phyloP scores from a whole-genome alignment of 2,113 vertebrate species.

The Solea senegalensis region DNA sequence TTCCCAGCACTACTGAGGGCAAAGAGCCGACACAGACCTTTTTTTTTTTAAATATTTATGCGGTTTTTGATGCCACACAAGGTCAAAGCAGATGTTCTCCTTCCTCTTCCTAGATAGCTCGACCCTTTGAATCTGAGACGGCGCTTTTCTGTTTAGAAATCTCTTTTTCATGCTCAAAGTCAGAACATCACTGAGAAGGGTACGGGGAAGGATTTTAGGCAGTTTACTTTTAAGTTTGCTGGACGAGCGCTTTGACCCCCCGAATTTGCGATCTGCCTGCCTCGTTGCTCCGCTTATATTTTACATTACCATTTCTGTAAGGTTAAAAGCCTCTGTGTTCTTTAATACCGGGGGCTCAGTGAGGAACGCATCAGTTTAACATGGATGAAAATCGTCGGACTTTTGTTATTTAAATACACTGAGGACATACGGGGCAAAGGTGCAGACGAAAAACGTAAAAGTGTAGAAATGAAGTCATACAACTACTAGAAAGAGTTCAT shows the following conservation, averaged over 20 bases:
- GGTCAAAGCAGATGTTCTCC: constrained; percentile 71
- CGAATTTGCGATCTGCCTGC: constrained; percentile 45
- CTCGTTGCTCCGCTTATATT: constrained; percentile 27
- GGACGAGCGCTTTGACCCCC: constrained; percentile 44
- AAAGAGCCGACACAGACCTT: constrained; percentile 63
- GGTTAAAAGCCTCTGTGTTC: constrained; percentile 43
- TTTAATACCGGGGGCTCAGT: background rate
- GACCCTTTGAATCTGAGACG: constrained; percentile 59
- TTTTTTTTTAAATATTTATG: constrained; percentile 70
- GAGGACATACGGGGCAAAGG: background rate
- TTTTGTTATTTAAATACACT: background rate
- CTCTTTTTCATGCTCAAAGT: constrained; percentile 70
- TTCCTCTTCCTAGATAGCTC: constrained; percentile 61
- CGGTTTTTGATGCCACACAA: constrained; percentile 72
- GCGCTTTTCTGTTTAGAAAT: constrained; percentile 67
- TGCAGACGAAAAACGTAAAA: no score
- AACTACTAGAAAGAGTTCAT: no score
- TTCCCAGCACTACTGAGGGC: constrained; percentile 58
- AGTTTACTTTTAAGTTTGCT: constrained; percentile 61
- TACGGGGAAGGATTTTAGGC: constrained; percentile 56
- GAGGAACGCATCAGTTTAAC: constrained; percentile 4
- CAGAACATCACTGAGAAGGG: constrained; percentile 53
- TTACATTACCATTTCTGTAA: constrained; percentile 49
- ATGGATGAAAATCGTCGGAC: background rate
- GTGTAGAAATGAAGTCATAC: no score